Evolutionary conservation across 2,113 vertebrate genomes (phyloP).

Genomic region (Lanius collurio): DNA sequence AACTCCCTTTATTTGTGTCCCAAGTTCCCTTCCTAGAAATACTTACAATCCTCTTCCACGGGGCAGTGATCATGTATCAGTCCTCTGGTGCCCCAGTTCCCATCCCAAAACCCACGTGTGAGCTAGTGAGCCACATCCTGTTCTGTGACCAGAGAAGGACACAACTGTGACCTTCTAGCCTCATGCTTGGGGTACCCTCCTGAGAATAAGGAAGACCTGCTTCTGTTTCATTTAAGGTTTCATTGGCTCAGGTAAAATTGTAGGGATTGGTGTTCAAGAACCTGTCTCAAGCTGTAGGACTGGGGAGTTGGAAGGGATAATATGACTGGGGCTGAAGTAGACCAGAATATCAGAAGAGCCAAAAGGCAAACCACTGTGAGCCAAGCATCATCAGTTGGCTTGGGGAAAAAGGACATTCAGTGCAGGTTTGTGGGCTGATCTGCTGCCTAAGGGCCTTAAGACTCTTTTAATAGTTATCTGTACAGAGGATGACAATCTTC

Average conservation of each 20-base stretch:
- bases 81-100: neutral
- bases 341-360: neutral
- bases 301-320: neutral
- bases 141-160: neutral
- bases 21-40: neutral
- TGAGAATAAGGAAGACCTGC: neutral
- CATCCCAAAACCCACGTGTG: neutral
- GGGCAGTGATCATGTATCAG: neutral
- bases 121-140: neutral
- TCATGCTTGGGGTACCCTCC: neutral
- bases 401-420: neutral
- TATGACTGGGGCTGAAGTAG: neutral
- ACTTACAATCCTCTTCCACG: neutral
- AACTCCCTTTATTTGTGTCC: neutral
- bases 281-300: neutral
- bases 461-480: neutral
- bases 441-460: neutral
- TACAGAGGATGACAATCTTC: neutral
- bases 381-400: neutral
- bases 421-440: neutral
- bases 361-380: neutral
- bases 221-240: neutral
- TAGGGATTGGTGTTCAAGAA: neutral
- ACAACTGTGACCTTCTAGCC: neutral
- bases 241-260: neutral